A percentile compares a stretch with the other conserved stretches of the same genome.
These are phyloP conservation scores for Silurus asotus DNA, from an alignment of 2,113 vertebrate species.

Conservation along the genomic window DNA sequence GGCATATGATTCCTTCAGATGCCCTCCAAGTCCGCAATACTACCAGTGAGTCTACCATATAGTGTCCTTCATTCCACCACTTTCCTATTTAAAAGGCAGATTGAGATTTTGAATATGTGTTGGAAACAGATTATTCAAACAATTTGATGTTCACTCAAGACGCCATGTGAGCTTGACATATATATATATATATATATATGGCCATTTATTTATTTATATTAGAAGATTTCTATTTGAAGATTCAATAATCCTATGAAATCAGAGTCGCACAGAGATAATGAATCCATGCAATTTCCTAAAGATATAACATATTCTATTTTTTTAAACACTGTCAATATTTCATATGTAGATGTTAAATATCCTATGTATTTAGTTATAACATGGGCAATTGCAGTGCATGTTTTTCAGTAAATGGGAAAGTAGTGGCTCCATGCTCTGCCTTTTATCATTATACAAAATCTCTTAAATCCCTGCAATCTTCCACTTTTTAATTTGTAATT, in stretches of 20 bases:
- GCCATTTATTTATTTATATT: background rate
- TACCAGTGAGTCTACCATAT: conserved; percentile 69
- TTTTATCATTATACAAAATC: background rate
- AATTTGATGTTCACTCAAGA: background rate
- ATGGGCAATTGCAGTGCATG: background rate
- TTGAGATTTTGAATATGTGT: background rate
- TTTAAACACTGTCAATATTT: too few relatives aligned
- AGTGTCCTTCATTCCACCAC: background rate
- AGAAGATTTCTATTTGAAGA: background rate
- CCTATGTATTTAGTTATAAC: background rate
- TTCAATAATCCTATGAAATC: background rate
- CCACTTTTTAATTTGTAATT: too few relatives aligned
- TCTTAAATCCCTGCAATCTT: background rate
- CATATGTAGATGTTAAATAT: background rate
- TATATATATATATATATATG: background rate
- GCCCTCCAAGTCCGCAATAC: conserved; percentile 87
- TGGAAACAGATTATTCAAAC: background rate
- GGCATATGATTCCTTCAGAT: conserved; percentile 93
- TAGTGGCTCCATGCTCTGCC: conserved; percentile 6
- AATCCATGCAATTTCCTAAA: background rate
- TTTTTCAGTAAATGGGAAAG: background rate
- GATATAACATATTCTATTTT: background rate
- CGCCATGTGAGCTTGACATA: background rate
- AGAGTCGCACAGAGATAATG: background rate
- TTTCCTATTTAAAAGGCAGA: too few relatives aligned